A percentile compares a stretch with the other conserved stretches of the same genome.
phyloP scores from a whole-genome alignment of 2,113 vertebrate species.

The Chaetodon auriga region DNA sequence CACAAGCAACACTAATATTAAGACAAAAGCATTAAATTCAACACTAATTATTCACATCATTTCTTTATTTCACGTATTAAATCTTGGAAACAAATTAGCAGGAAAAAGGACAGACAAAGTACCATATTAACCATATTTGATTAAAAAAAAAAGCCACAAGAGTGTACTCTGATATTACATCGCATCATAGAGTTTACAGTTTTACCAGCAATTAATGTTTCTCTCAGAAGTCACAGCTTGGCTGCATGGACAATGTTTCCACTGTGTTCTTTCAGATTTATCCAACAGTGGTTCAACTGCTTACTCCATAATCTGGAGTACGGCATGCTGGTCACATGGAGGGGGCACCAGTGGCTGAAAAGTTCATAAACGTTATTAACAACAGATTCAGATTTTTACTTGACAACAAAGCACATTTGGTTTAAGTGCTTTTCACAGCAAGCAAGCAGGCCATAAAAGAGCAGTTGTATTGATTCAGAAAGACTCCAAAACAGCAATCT shows the following conservation, averaged over 20 bases:
- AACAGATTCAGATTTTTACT: not conserved
- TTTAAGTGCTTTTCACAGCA: not conserved
- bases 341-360: slow-evolving; percentile 85
- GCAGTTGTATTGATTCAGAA: not conserved
- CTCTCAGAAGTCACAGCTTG: not conserved
- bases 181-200: not conserved
- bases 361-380: slow-evolving; percentile 39
- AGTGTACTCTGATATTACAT: not conserved
- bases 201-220: not conserved
- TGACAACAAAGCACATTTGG: not conserved
- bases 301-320: slow-evolving; percentile 84
- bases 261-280: not conserved
- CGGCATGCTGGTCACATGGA: slow-evolving; percentile 86
- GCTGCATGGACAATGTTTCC: not conserved
- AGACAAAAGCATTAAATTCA: slow-evolving; percentile 18
- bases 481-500: not conserved
- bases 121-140: not conserved
- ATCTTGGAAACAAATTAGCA: slow-evolving; percentile 45
- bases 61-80: slow-evolving; percentile 63
- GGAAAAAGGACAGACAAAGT: not conserved
- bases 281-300: not conserved
- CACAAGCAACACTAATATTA: slow-evolving; percentile 29
- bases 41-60: slow-evolving; percentile 15
- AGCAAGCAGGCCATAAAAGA: not conserved
- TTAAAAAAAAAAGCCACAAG: slow-evolving; percentile 1